Base-by-base conservation (phyloP, 2,888 invertebrate species). In the Anaspis maculata region DNA sequence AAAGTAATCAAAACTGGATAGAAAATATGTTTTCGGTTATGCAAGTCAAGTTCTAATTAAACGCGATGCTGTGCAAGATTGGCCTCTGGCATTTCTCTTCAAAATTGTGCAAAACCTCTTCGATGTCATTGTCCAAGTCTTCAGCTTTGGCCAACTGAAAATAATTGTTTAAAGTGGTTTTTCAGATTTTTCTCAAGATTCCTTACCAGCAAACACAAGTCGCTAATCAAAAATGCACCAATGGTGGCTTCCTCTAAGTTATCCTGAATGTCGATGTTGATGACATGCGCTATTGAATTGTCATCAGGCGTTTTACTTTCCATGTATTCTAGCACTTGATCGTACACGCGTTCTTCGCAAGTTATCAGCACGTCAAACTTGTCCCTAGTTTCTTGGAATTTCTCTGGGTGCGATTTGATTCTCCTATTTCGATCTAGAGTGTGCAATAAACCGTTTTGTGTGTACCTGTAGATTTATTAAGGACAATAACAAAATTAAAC, bases 181-280 rank as follows among this genome's bases (percentile, higher is more conserved):
- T n/a, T n/a, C n/a, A n/a, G n/a, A n/a, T 12, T 25, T 12, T 25
- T n/a, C 2, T 13, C 7, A 10, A 6, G n/a, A 25, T 9, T 25
- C 9, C 15, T 3, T 12, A 25, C 40, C 80, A 87, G 81, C 34
- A 83, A 79, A 47, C 94, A 89, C 69, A 99, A 77, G 67, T 98
- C 96, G 67, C 90, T 90, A 47, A 99, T 95, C 51, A 96, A 74
- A 69, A 97, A 96, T 19, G 98, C 97, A 45, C 98, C 98, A 57
- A 98, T 83, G 2, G 97, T 92, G 1, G 98, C 98, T 67, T 99
- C 98, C 65, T 99, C 98, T 48, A 97, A 94, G 68, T 98, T 99
- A 70, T 99, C 98, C 64, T 92, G 94, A 52, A 99, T 95, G 61
- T 99, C 98, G 49, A 99, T 83, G 64, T 99, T 99, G 34, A 99